Percentiles rank a stretch among this genome's conserved stretches.
These are phyloP conservation scores for Semotilus atromaculatus DNA, from an alignment of 2,797 vertebrate genomes.

Conservation along the genomic window DNA sequence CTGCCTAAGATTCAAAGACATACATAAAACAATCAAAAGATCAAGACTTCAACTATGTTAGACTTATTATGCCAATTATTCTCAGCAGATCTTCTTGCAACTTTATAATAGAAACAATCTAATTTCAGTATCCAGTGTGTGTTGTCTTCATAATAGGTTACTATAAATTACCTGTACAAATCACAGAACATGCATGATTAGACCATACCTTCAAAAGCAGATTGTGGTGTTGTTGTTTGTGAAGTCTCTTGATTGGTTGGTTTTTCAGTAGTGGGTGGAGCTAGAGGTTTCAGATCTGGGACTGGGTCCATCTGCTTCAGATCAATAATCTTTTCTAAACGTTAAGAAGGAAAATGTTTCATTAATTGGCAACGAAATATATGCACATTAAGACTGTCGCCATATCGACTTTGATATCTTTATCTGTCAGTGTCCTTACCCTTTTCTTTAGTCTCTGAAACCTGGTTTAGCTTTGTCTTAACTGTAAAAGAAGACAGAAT, in stretches of 20 bases:
- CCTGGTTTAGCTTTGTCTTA: slow-evolving; percentile 73
- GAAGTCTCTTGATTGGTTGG: slow-evolving; percentile 8
- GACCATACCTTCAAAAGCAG: slow-evolving; percentile 46
- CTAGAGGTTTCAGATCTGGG: slow-evolving; percentile 44
- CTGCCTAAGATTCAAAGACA: slow-evolving; percentile 65
- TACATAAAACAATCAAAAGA: not conserved
- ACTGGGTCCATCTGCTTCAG: slow-evolving; percentile 46
- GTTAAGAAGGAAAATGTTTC: not conserved
- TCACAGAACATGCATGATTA: not conserved
- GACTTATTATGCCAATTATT: not conserved
- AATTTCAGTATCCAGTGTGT: not conserved
- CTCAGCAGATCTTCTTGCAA: not conserved
- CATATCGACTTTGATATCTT: not conserved
- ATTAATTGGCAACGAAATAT: not conserved
- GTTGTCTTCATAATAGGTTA: not conserved
- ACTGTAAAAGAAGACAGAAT: slow-evolving; percentile 55
- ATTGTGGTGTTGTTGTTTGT: slow-evolving; percentile 13
- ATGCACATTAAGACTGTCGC: not conserved
- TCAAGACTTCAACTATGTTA: not conserved
- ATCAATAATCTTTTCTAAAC: slow-evolving; percentile 21
- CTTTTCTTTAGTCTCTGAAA: slow-evolving; percentile 70
- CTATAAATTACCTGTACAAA: slow-evolving; percentile 17
- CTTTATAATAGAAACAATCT: not conserved
- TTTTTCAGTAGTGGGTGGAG: slow-evolving; percentile 38
- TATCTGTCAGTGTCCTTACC: slow-evolving; percentile 68